Evolutionary conservation across 2,797 vertebrate genomes (phyloP), one percentile per base, ranked within the genome.

Genomic region (Chelmon rostratus): DNA sequence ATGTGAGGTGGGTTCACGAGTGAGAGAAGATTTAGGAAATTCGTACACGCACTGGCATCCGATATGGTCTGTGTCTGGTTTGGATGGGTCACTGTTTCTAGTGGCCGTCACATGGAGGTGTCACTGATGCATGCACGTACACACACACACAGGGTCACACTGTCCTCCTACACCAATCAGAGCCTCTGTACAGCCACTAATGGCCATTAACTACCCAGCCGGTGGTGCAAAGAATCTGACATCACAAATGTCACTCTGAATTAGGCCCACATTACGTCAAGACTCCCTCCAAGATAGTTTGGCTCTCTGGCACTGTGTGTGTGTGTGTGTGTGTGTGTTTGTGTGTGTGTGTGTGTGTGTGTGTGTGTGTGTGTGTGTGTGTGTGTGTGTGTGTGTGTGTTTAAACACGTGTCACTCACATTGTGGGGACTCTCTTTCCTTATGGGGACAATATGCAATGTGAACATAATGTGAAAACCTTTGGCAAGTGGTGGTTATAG

Each of bases 151-250:
- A 68, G 78, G 71, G 75, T 85, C 87, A 89, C 83, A 78, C 84
- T 88, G 87, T 85, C 82, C 68, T 81, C 68, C 52, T 84, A 28
- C 83, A 89, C 87, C 86, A 86, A 90, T 92, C 85, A 83, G 72
- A 88, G 82, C 38, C 59, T 76, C 38, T 58, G 67, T 74, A 68
- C 37, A 77, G 78, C 82, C 76, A 93, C 88, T 92, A 91, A 94
- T 93, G 88, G 86, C 88, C 86, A 90, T 93, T 94, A 93, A 94
- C 90, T 87, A 89, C 78, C 68, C 90, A 93, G 88, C 91, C 91
- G 89, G 91, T 94, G 91, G 93, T 94, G 92, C 76, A 88, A 95
- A 93, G 90, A 94, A 91, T 92, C 79, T 93, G 90, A 94, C 93
- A 93, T 94, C 91, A 90, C 87, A 81, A 89, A 62, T 84, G 94